Base-by-base conservation (phyloP, 2,797 vertebrate genomes). In the Pseudochaenichthys georgianus region DNA sequence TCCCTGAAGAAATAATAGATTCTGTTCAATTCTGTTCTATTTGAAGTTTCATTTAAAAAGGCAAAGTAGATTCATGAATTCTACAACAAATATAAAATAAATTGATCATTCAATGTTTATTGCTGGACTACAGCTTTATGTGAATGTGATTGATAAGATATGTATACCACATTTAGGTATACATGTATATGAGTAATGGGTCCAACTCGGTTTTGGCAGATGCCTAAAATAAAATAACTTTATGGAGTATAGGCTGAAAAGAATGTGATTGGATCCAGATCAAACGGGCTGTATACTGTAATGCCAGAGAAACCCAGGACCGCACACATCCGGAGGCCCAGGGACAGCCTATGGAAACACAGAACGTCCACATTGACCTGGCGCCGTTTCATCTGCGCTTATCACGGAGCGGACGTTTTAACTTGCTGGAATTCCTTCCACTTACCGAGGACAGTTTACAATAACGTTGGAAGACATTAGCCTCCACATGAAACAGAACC, bases 381-480 rank as follows among this genome's bases (percentile, higher is more conserved):
- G 1, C 38, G 13, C 21, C 16, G 6, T 61, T 66, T 51, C 16
- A 65, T 47, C 34, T 60, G 23, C 5, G 17, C 6, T 28, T 4
- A 60, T 61, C 28, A 16, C 13, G 46, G 21, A 50, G 43, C 34
- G 55, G 54, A 21, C 11, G 2, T 17, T 47, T 28, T 50, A 9
- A 13, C 72, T 21, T 47, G 43, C 7, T 6, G 28, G 60, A 42
- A 64, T 58, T 45, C 52, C 46, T 75, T 9, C 5, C 51, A 31
- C 38, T 51, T 34, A 13, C 17, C 31, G 17, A 53, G 9, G 13
- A 21, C 23, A 43, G 5, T 23, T 61, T 2, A 45, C 11, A 17
- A 62, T 12, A 23, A 15, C 48, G n/a, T 31, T 31, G 43, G 42
- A 42, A 63, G 41, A 58, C 4, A 42, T 52, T 50, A 31, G 42